phyloP scores from a whole-genome alignment of 2,888 invertebrate genomes.

The Nudaria mundana region DNA sequence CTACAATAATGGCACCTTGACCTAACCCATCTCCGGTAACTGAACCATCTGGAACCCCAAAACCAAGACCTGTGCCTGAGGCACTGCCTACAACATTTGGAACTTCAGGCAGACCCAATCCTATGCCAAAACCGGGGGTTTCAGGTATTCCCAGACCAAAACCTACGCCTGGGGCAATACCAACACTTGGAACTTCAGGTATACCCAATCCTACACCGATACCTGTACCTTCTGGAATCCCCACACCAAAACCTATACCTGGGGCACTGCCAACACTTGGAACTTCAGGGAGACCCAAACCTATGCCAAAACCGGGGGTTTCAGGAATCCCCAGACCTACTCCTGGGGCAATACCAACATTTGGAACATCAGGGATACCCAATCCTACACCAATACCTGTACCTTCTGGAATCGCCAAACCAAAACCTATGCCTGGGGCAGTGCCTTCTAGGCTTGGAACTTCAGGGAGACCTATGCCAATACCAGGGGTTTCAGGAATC shows the following conservation, averaged over 20 bases:
- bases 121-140: neutral
- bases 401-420: neutral
- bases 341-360: neutral
- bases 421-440: neutral
- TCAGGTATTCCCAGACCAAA: neutral
- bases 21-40: constrained; percentile 42
- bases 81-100: neutral
- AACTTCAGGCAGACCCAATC: constrained; percentile 29
- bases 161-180: neutral
- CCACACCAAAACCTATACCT: neutral
- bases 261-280: neutral
- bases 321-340: neutral
- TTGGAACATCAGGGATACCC: neutral
- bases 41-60: constrained; percentile 67
- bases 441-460: neutral
- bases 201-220: neutral
- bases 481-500: neutral
- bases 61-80: neutral
- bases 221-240: neutral
- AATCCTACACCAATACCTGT: neutral
- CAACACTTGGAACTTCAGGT: neutral
- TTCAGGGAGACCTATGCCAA: neutral
- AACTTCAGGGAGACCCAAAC: neutral
- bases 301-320: neutral
- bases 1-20: neutral